Evolutionary conservation across 2,797 vertebrate genomes (phyloP), one percentile per base, ranked within the genome.

Genomic region (Dermochelys coriacea): DNA sequence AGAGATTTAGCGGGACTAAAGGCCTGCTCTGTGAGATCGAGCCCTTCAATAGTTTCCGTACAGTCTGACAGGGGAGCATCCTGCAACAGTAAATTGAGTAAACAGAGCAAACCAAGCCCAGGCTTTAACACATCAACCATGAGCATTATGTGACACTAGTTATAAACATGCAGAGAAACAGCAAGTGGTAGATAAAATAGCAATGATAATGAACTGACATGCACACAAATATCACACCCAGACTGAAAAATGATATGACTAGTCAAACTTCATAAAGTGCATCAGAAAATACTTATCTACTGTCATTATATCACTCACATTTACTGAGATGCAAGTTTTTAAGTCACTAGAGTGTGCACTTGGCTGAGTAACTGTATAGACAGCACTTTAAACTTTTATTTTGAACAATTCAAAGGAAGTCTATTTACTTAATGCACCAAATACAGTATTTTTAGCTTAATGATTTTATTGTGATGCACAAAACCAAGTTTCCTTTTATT

Each of bases 1-100:
- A 98, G 96, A 98, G 99, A 98, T 98, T 98, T 99, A 99, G 99
- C 98, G 91, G 99, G 99, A 98, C 99, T 99, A 99, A 99, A 99
- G 98, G 99, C 98, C 98, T 99, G 99, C 99, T 99, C 99, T 99
- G 99, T 98, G 98, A 98, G 98, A 99, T 99, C 99, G 96, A 99
- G 99, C 99, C 99, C 99, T 98, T 99, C 99, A 99, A 99, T 99
- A 99, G 99, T 99, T 98, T 99, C 99, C 99, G 99, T 99, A 99
- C 99, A 99, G 99, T 99, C 99, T 99, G 99, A 99, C 97, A 99
- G 99, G 98, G 99, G 99, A 97, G 99, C 99, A 89, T 99, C 99
- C 99, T 99, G 99, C 97, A 99, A 99, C 98, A 98, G 99, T 98
- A 99, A 99, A 99, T 98, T 97, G 98, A 98, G 98, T 99, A 98